These are phyloP conservation scores for Siniperca chuatsi DNA, from an alignment of 2,113 vertebrate species.

Conservation along the genomic window DNA sequence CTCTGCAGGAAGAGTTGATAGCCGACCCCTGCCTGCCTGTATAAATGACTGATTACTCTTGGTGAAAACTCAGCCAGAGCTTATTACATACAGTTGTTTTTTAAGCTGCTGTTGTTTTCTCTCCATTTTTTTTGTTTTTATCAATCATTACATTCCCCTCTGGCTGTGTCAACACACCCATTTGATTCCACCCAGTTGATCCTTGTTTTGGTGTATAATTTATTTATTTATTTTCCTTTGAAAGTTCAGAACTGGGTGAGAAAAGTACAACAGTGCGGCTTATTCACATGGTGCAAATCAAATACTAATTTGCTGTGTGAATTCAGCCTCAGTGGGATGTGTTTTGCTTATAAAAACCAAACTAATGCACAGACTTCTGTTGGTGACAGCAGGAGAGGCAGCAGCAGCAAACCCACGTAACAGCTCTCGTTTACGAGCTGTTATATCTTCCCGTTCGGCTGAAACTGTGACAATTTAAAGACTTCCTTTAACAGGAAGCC, in stretches of 20 bases:
- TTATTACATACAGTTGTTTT: conserved; percentile 42
- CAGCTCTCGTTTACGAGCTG: conserved; percentile 47
- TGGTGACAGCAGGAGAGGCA: conserved; percentile 68
- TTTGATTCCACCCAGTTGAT: conserved; percentile 58
- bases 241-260: conserved; percentile 52
- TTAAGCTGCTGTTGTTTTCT: conserved; percentile 44
- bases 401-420: conserved; percentile 54
- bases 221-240: conserved; percentile 54
- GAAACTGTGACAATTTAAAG: conserved; percentile 66
- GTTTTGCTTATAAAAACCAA: conserved; percentile 36
- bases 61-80: conserved; percentile 31
- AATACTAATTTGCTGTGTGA: conserved; percentile 69
- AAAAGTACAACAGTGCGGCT: conserved; percentile 51
- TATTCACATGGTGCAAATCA: conserved; percentile 69
- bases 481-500: conserved; percentile 45
- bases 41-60: conserved; percentile 36
- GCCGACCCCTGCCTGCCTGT: conserved; percentile 23
- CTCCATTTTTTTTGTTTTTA: not conserved
- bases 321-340: conserved; percentile 49
- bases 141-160: conserved; percentile 55
- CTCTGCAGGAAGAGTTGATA: conserved; percentile 34
- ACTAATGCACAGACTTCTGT: conserved; percentile 46
- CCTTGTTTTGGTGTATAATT: conserved; percentile 53
- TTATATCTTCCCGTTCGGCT: conserved; percentile 40
- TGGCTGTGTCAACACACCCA: conserved; percentile 49